phyloP scores from a whole-genome alignment of 2,888 invertebrate genomes.

The Mesorhabditis spiculigera region DNA sequence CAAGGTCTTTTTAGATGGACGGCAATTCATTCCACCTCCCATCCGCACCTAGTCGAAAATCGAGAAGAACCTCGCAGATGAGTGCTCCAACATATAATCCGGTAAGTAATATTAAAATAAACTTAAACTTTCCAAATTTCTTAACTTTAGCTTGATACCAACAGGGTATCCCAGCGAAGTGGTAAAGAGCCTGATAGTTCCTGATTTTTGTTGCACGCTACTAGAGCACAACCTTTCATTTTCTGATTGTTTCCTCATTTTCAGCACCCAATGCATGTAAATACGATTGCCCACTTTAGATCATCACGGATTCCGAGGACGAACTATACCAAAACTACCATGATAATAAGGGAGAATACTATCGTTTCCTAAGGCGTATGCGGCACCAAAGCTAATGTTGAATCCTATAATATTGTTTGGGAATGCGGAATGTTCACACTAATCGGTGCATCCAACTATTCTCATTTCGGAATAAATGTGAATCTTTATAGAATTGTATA shows the following conservation, averaged over 20 bases:
- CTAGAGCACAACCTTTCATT: too few species aligned
- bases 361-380: neutral
- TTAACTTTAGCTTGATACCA: neutral
- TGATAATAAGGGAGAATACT: neutral
- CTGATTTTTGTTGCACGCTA: too few species aligned
- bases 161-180: neutral
- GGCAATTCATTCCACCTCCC: constrained; percentile 4
- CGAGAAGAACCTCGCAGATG: neutral
- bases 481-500: too few species aligned
- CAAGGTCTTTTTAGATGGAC: neutral
- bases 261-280: neutral
- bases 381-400: neutral
- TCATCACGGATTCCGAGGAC: constrained; percentile 3
- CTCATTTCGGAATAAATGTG: too few species aligned
- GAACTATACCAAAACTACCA: neutral
- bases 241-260: too few species aligned
- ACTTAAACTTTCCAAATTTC: neutral
- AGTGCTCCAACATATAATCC: constrained; percentile 5
- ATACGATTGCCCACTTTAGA: neutral
- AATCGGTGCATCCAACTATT: too few species aligned
- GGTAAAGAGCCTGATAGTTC: neutral
- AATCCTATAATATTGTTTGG: neutral
- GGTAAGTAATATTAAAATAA: neutral
- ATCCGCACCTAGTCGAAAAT: neutral
- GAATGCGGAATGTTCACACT: too few species aligned